Evolutionary conservation across 1,140 invertebrate species (phyloP).

Genomic region (Trichonephila clavipes): DNA sequence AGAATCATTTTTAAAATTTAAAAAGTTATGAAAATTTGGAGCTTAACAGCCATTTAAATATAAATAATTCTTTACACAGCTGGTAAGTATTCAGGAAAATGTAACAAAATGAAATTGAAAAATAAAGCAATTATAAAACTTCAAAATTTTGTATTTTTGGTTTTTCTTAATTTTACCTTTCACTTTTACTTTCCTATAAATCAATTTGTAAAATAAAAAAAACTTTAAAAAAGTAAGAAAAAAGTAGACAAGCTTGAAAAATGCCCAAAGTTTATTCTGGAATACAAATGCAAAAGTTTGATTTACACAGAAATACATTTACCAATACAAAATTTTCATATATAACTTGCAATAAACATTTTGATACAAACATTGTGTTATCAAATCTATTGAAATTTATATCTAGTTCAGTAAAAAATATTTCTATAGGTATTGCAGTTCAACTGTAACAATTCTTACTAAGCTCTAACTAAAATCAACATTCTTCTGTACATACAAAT

Average conservation of each 20-base stretch:
- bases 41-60: too few species aligned
- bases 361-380: conserved; percentile 67
- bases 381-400: conserved; percentile 47
- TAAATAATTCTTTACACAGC: too few species aligned
- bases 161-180: too few species aligned
- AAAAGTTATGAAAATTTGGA: too few species aligned
- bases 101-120: not conserved
- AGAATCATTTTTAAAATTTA: too few species aligned
- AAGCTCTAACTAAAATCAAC: conserved; percentile 35
- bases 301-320: conserved; percentile 62
- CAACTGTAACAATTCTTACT: conserved; percentile 13
- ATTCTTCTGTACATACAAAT: conserved; percentile 32
- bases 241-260: not conserved
- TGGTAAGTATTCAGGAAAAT: too few species aligned
- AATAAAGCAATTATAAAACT: too few species aligned
- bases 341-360: conserved; percentile 67
- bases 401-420: conserved; percentile 62
- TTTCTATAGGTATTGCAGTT: conserved; percentile 32
- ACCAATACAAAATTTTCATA: conserved; percentile 67
- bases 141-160: too few species aligned
- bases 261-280: conserved; percentile 65
- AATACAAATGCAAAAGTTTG: conserved; percentile 70
- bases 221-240: not conserved
- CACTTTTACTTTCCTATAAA: not conserved
- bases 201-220: not conserved